phyloP scores from a whole-genome alignment of 2,113 vertebrate species.

The Ellobius talpinus region DNA sequence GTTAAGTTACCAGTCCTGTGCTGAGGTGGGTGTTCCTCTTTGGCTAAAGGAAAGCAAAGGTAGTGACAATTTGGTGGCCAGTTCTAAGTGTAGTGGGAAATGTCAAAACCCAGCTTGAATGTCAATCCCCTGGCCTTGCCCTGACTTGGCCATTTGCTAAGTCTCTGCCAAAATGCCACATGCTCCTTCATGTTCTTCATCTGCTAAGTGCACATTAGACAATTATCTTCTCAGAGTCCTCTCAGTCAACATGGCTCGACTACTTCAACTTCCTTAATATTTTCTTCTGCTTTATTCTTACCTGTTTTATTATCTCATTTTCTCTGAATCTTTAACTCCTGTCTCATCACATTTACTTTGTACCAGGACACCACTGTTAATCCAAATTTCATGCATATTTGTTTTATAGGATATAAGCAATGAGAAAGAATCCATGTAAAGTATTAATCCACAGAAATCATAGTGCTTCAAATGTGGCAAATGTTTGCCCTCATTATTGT shows the following conservation, averaged over 20 bases:
- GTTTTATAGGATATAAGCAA: neutral
- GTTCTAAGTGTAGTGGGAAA: neutral
- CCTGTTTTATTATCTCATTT: neutral
- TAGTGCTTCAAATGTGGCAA: neutral
- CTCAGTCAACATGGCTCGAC: neutral
- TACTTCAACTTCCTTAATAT: neutral
- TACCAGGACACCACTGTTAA: neutral
- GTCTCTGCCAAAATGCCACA: neutral
- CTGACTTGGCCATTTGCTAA: neutral
- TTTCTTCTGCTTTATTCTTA: neutral
- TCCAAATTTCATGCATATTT: neutral
- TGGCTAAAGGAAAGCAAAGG: neutral
- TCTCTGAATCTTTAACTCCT: neutral
- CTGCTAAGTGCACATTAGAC: neutral
- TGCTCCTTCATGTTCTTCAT: neutral
- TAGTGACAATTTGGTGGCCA: neutral
- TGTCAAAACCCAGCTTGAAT: neutral
- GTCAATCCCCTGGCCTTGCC: neutral
- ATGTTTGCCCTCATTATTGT: constrained; percentile 21
- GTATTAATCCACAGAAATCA: neutral
- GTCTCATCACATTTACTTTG: neutral
- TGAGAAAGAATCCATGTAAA: neutral
- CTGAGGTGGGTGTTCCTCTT: neutral
- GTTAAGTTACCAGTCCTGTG: neutral
- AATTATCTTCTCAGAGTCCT: neutral